These are phyloP conservation scores for Meriones psammophilus DNA, from an alignment of 2,797 vertebrate genomes.

Conservation along the genomic window DNA sequence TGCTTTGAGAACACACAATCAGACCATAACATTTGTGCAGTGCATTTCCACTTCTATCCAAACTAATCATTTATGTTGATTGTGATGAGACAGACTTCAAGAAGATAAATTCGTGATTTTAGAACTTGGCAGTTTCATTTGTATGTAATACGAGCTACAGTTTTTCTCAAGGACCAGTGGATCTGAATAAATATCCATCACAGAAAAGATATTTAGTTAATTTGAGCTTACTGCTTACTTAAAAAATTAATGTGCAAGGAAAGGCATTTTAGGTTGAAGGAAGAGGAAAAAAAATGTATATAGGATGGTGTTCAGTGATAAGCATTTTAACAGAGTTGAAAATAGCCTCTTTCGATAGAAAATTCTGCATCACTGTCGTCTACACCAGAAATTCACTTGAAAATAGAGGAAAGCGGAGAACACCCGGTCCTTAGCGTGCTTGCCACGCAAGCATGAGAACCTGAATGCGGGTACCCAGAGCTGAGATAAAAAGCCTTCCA, in stretches of 20 bases:
- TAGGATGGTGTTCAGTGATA: constrained; percentile 1
- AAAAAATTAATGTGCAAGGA: constrained; percentile 56
- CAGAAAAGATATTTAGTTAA: not conserved
- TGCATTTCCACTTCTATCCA: not conserved
- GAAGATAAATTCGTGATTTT: constrained; percentile 57
- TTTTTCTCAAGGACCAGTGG: not conserved
- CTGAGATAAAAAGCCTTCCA: not conserved
- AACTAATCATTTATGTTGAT: not conserved
- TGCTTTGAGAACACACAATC: not conserved
- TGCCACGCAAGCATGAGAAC: not conserved
- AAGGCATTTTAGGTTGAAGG: constrained; percentile 64
- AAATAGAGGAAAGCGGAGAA: not conserved
- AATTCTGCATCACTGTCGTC: not conserved
- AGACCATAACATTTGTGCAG: not conserved
- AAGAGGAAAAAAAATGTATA: constrained; percentile 35
- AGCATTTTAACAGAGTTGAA: constrained; percentile 43
- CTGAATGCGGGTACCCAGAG: not conserved
- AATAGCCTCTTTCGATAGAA: constrained; percentile 23
- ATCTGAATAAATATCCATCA: constrained; percentile 37
- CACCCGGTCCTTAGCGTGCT: not conserved
- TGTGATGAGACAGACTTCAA: not conserved
- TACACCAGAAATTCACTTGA: constrained; percentile 6
- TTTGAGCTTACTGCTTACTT: constrained; percentile 2
- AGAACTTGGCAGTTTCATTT: constrained; percentile 15
- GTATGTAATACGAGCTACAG: constrained; percentile 2